Percentiles rank a stretch among this genome's conserved stretches.
Evolutionary conservation across 2,888 invertebrate species (phyloP).

Genomic region (Adela reaumurella): DNA sequence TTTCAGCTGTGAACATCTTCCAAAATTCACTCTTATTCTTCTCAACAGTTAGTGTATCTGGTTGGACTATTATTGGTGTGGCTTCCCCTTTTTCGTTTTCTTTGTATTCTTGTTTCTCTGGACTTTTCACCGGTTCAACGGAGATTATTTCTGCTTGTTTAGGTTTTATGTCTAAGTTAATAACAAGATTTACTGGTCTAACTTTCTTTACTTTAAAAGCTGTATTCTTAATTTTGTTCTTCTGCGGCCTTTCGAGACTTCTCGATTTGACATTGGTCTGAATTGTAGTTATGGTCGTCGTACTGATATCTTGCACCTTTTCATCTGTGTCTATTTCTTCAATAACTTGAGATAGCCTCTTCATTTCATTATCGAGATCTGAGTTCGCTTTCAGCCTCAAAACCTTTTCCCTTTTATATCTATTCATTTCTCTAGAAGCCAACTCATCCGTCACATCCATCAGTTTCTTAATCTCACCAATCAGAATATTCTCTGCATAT

Average conservation of each 20-base stretch:
- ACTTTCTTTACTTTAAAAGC: conserved; percentile 39
- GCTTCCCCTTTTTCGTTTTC: conserved; percentile 4
- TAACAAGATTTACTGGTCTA: conserved; percentile 26
- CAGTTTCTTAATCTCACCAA: conserved; percentile 42
- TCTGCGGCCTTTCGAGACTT: conserved; percentile 16
- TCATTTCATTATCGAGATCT: conserved; percentile 45
- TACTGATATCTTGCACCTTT: conserved; percentile 17
- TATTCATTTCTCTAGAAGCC: conserved; percentile 25
- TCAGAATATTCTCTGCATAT: conserved; percentile 44
- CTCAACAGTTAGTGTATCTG: conserved; percentile 12
- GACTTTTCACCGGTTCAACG: conserved; percentile 9
- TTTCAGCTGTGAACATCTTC: conserved; percentile 45
- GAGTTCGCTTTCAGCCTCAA: conserved; percentile 27
- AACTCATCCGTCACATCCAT: conserved; percentile 32
- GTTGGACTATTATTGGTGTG: not conserved
- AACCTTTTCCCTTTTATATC: conserved; percentile 24
- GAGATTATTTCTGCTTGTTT: conserved; percentile 10
- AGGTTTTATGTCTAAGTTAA: conserved; percentile 22
- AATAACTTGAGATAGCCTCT: conserved; percentile 39
- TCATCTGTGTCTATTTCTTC: conserved; percentile 25
- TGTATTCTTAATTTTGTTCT: conserved; percentile 27
- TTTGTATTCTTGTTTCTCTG: conserved; percentile 1
- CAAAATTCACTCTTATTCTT: conserved; percentile 24
- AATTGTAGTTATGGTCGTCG: conserved; percentile 18
- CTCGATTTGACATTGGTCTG: conserved; percentile 11